phyloP scores from a whole-genome alignment of 2,797 vertebrate genomes.

The Enteromius viviparus region DNA sequence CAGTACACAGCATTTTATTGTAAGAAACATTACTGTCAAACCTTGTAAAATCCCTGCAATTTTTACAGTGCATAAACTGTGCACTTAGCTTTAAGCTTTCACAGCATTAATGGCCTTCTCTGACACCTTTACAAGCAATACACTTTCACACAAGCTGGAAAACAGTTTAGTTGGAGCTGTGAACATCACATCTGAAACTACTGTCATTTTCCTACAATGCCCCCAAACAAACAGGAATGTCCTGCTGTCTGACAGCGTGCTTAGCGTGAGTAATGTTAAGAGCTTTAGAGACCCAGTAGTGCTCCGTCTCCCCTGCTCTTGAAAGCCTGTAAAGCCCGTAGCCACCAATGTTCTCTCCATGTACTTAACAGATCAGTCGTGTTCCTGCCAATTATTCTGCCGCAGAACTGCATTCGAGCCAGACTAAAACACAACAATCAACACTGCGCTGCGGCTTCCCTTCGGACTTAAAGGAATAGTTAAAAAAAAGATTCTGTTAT shows the following conservation, averaged over 20 bases:
- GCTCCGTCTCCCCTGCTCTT: conserved; percentile 57
- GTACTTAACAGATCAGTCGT: conserved; percentile 57
- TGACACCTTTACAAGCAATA: conserved; percentile 34
- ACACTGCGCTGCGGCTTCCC: background rate
- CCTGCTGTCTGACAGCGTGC: conserved; percentile 69
- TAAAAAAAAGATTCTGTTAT: background rate
- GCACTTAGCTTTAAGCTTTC: conserved; percentile 35
- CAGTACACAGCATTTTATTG: conserved; percentile 25
- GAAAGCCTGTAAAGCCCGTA: conserved; percentile 63
- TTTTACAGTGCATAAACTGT: conserved; percentile 31
- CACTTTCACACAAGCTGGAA: conserved; percentile 35
- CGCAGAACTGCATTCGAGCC: conserved; percentile 50
- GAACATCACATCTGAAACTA: conserved; percentile 40
- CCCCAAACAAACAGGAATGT: conserved; percentile 71
- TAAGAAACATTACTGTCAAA: conserved; percentile 11
- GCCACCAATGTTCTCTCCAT: conserved; percentile 49
- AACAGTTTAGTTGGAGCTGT: conserved; percentile 25
- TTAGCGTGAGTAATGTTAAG: conserved; percentile 70
- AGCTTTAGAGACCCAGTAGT: conserved; percentile 65
- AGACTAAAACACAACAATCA: conserved; percentile 59
- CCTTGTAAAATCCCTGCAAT: conserved; percentile 23
- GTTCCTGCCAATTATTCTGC: conserved; percentile 45
- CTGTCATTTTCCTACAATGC: conserved; percentile 58
- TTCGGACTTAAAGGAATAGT: background rate
- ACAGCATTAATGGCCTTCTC: conserved; percentile 25